Evolutionary conservation across 2,113 vertebrate genomes (phyloP), one percentile per base, ranked within the genome.

Genomic region (Lynx canadensis): DNA sequence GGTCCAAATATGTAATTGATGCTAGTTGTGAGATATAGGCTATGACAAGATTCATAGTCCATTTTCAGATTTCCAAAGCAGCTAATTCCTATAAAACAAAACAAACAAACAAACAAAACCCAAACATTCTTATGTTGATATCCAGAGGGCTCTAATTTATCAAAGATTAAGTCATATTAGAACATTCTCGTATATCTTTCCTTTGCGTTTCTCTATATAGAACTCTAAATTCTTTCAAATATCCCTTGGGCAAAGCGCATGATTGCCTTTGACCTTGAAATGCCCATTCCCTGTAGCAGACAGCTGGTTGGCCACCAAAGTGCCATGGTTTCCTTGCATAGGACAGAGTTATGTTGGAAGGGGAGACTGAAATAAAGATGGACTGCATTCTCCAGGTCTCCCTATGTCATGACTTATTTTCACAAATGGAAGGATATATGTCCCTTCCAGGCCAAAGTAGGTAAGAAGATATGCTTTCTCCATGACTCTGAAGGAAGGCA

Each of bases 321-420:
- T 29, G 38, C 29, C 14, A 5, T 1, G 7, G 31, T 15, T 65
- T 36, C 29, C 60, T 73, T 33, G 18, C 0, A 3, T 0, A 33
- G 21, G 0, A 5, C 0, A 76, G 27, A 80, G 23, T 3, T 36
- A 25, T 4, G 38, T 15, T 23, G 9, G 38, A 69, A 76, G 33
- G 2, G 19, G 25, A 29, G 33, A 4, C 1, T 0, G 31, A n/a
- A 50, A 13, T 0, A 3, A 29, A 7, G 1, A 0, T 3, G 7
- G 15, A 13, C 50, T 65, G 12, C 12, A 31, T 45, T 18, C 15
- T 38, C 23, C 31, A 48, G 66, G 15, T 14, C n/a, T 10, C 55
- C 63, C 16, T 16, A 19, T 3, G 1, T 16, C 76, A 19, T n/a
- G 21, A 45, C 15, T 25, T 2, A 65, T 8, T 48, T 41, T 65